Evolutionary conservation across 2,113 vertebrate species (phyloP), one percentile per base, ranked within the genome.

Genomic region (Cyprinus carpio): DNA sequence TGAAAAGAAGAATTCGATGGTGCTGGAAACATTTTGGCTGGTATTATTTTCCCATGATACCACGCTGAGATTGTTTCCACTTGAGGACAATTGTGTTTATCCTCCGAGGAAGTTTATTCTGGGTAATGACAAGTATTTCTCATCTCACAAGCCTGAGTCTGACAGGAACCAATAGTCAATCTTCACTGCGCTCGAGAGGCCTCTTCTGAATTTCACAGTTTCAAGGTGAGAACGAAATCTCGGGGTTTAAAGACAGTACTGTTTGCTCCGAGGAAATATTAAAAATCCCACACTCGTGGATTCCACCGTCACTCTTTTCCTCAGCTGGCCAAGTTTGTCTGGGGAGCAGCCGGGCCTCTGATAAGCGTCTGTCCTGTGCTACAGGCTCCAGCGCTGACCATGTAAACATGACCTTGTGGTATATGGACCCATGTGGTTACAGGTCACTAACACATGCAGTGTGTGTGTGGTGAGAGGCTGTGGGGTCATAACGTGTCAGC

Each of bases 331-430:
- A 31, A 25, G 81, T 58, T 86, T 82, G 67, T 67, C 69, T 86
- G 76, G 25, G 87, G 82, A 37, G 89, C 89, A 89, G 91, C 88
- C 89, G n/a, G 13, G 90, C 88, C 89, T 90, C 82, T 82, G 90
- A 87, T 93, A 88, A 91, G 90, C 85, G 86, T 85, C 46, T 31
- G 75, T 18, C 12, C 65, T 85, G 82, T 89, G 90, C 91, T 85
- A 31, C 58, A 75, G 85, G 86, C 89, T 91, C 89, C 91, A 87
- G 91, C 91, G 72, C 86, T 84, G 88, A 85, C 84, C 78, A 23
- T 86, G 87, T 87, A 90, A 89, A 90, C 83, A 87, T 90, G 88
- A 90, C 89, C 84, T 80, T 89, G 89, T 89, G 93, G 85, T 89
- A 79, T 81, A 88, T 84, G 84, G 89, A 88, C 86, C 85, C 84